These are phyloP conservation scores for Mohoua ochrocephala DNA, from an alignment of 2,113 vertebrate genomes.

Conservation along the genomic window DNA sequence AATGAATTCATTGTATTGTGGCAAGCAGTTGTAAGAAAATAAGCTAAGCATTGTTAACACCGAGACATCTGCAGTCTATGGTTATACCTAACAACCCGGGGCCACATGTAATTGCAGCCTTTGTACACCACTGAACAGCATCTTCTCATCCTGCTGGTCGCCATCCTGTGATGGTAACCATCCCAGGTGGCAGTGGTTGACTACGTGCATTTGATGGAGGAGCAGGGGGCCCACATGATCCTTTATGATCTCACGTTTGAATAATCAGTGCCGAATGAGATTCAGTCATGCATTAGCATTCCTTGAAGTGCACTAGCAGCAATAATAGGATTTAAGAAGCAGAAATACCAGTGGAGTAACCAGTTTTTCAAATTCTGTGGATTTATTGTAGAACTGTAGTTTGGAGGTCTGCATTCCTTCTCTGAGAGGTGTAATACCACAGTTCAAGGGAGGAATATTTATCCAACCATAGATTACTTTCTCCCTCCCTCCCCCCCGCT, in stretches of 20 bases:
- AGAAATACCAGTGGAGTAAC: background rate
- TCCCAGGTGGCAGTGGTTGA: background rate
- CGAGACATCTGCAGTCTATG: background rate
- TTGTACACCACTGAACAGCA: background rate
- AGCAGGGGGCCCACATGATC: background rate
- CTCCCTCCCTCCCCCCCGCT: fast-evolving
- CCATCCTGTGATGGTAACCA: background rate
- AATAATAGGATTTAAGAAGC: background rate
- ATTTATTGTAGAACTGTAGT: background rate
- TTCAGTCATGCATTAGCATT: background rate
- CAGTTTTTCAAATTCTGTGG: background rate
- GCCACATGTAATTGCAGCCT: background rate
- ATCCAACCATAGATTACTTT: background rate
- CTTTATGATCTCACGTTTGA: background rate
- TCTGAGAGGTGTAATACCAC: background rate
- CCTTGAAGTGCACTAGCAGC: background rate
- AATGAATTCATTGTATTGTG: background rate
- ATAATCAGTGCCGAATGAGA: background rate
- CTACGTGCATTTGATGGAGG: background rate
- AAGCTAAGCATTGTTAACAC: background rate
- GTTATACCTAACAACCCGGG: background rate
- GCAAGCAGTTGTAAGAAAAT: background rate
- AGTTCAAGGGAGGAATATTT: background rate
- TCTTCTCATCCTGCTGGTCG: background rate
- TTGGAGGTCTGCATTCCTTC: background rate